phyloP scores from a whole-genome alignment of 2,888 invertebrate species.

The Tryphoninae sp. region DNA sequence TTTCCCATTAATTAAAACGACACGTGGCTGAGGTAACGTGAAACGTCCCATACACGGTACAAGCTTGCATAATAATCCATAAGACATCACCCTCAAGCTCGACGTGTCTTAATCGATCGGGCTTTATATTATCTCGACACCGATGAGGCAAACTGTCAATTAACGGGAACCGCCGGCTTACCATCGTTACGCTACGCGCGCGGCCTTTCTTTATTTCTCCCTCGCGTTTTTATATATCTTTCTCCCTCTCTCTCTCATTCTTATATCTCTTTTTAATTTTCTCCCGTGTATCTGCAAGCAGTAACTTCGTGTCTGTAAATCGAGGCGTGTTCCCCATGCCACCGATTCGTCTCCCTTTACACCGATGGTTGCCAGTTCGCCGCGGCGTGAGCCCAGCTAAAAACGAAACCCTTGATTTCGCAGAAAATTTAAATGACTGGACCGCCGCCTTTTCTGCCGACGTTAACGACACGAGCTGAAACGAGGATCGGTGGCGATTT shows the following conservation, averaged over 20 bases:
- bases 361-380: not conserved
- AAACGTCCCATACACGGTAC: not conserved
- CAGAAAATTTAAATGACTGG: slow-evolving; percentile 12
- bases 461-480: not conserved
- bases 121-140: slow-evolving; percentile 54
- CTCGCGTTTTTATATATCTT: not conserved
- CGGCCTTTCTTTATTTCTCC: slow-evolving; percentile 20
- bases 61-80: slow-evolving; percentile 38
- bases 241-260: not conserved
- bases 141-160: slow-evolving; percentile 46
- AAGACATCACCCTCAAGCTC: slow-evolving; percentile 36
- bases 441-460: not conserved
- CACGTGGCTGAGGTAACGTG: too few relatives aligned
- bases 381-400: not conserved
- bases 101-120: slow-evolving; percentile 49
- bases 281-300: not conserved
- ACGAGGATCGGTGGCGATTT: slow-evolving; percentile 23
- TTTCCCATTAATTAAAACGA: too few relatives aligned
- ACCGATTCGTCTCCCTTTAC: not conserved
- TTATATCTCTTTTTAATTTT: slow-evolving; percentile 8
- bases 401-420: slow-evolving; percentile 38
- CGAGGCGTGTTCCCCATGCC: slow-evolving; percentile 11
- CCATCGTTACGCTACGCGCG: slow-evolving; percentile 3
- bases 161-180: slow-evolving; percentile 23
- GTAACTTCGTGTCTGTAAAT: slow-evolving; percentile 20